A percentile compares a stretch with the other conserved stretches of the same genome.
Conservation (phyloP, 1,140 invertebrate species). For the Drosophila grimshawi region DNA sequence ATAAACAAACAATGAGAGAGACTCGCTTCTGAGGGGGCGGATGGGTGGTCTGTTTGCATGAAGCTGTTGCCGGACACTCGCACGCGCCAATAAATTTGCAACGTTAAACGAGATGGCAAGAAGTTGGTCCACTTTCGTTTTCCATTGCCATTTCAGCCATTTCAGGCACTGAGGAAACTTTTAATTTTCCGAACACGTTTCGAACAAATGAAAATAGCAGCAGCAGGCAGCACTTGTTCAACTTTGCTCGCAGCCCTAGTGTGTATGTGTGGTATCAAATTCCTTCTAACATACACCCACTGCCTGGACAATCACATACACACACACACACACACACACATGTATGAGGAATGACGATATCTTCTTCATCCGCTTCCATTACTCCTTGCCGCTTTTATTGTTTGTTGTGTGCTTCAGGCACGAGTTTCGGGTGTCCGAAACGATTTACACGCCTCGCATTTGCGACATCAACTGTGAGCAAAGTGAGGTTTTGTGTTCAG, state of each 20-base stretch:
- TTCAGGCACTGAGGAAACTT: constrained; percentile 42
- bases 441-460: constrained; percentile 39
- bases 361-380: constrained; percentile 1
- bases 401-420: constrained; percentile 29
- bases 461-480: background rate
- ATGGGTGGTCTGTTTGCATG: too few relatives aligned
- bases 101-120: constrained; percentile 48
- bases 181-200: constrained; percentile 80
- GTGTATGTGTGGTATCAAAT: constrained; percentile 49
- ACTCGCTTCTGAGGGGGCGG: background rate
- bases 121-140: constrained; percentile 66
- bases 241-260: constrained; percentile 30
- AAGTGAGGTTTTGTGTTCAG: constrained; percentile 14
- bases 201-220: constrained; percentile 75
- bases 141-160: constrained; percentile 33
- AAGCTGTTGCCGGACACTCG: constrained; percentile 4
- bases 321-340: constrained; percentile 60
- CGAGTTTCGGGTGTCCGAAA: constrained; percentile 35
- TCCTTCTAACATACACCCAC: constrained; percentile 35
- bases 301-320: constrained; percentile 20
- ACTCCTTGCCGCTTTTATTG: constrained; percentile 29
- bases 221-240: constrained; percentile 1
- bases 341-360: constrained; percentile 56
- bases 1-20: constrained; percentile 65
- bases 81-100: constrained; percentile 56